Evolutionary conservation across 2,113 vertebrate species (phyloP).

Genomic region (Tetraodon nigroviridis): DNA sequence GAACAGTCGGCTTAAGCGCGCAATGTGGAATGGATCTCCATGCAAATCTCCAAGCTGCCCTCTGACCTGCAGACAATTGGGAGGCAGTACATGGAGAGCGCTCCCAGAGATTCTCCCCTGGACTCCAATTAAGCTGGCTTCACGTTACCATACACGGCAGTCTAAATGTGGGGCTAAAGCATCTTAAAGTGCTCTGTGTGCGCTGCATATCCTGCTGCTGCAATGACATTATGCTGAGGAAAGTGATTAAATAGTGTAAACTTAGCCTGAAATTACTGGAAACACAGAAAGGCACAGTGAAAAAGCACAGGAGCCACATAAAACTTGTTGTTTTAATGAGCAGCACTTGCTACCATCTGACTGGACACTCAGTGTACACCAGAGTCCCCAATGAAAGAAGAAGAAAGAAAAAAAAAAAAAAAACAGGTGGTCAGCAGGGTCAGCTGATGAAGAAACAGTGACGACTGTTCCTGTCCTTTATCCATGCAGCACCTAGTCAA

Average conservation of each 20-base stretch:
- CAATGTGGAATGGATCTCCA: constrained; percentile 26
- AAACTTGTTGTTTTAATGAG: no score
- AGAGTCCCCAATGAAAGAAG: not conserved
- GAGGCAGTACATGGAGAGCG: constrained; percentile 67
- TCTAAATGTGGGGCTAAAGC: constrained; percentile 37
- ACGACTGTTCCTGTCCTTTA: constrained; percentile 20
- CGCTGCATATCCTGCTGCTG: constrained; percentile 27
- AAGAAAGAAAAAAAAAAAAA: constrained; percentile 7
- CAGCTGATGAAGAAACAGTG: constrained; percentile 17
- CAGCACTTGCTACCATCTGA: no score
- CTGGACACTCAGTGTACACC: no score
- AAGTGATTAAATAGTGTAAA: constrained; percentile 36
- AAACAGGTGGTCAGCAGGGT: constrained; percentile 1
- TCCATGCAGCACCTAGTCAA: constrained; percentile 6
- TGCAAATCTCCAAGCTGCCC: constrained; percentile 54
- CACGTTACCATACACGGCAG: constrained; percentile 47
- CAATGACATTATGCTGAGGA: not conserved
- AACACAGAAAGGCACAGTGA: no score
- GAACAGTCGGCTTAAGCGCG: constrained; percentile 48
- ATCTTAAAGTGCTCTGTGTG: constrained; percentile 50
- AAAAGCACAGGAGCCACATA: no score
- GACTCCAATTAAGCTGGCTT: constrained; percentile 66
- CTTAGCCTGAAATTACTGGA: not conserved
- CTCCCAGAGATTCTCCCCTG: constrained; percentile 57
- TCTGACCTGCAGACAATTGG: constrained; percentile 66